phyloP scores from a whole-genome alignment of 2,888 invertebrate species.

The Metopia argyrocephala region DNA sequence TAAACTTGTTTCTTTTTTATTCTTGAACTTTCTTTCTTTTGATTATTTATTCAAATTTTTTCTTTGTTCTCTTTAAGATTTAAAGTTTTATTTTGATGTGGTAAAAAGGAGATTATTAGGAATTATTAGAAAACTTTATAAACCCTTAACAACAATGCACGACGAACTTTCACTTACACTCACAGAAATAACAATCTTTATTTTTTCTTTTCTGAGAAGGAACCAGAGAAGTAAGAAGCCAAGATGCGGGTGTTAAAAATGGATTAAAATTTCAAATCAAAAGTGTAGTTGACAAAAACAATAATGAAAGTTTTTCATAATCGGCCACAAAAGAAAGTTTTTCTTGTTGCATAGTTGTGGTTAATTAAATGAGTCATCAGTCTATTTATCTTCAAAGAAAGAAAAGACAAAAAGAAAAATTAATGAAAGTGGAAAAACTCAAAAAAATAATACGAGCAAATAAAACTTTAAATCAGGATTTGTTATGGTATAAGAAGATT shows the following conservation, averaged over 20 bases:
- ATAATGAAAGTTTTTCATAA: conserved; percentile 9
- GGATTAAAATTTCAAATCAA: conserved; percentile 50
- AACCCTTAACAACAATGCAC: conserved; percentile 34
- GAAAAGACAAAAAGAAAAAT: no score
- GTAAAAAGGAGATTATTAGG: conserved; percentile 41
- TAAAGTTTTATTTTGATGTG: conserved; percentile 18
- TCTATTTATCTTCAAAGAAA: not conserved
- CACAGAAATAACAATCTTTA: conserved; percentile 1
- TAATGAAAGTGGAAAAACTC: not conserved
- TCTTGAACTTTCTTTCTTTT: no score
- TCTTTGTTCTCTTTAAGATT: not conserved
- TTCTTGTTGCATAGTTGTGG: conserved; percentile 46
- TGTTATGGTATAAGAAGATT: no score
- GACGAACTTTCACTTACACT: conserved; percentile 13
- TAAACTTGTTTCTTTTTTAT: no score
- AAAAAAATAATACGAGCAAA: no score
- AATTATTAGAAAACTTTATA: conserved; percentile 56
- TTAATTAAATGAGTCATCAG: conserved; percentile 39
- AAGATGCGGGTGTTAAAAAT: conserved; percentile 53
- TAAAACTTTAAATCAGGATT: no score
- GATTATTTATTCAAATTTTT: no score
- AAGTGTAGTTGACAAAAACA: conserved; percentile 43
- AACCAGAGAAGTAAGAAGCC: not conserved
- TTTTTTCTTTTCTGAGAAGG: not conserved
- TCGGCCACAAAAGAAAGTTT: conserved; percentile 44